Conservation (phyloP, 2,113 vertebrate genomes). For the Stictonetta naevosa region DNA sequence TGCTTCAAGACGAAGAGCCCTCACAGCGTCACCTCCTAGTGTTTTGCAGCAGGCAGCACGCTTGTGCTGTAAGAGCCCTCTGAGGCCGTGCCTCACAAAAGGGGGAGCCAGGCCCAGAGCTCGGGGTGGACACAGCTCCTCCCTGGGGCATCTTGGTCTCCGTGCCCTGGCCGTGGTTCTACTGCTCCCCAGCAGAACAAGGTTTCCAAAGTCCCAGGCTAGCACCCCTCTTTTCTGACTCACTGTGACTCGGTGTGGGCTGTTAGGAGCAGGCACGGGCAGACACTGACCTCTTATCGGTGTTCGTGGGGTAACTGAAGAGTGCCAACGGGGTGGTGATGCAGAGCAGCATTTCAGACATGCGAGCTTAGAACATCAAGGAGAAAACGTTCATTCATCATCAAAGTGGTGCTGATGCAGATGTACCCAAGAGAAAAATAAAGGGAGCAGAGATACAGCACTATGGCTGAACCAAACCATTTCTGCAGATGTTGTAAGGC, state of each 20-base stretch:
- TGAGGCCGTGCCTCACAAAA: neutral
- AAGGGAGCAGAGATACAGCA: neutral
- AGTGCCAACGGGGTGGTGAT: neutral
- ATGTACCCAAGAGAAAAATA: neutral
- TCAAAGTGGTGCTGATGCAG: neutral
- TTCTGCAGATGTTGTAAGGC: neutral
- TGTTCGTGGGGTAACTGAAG: neutral
- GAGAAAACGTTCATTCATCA: neutral
- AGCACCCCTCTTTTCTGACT: neutral
- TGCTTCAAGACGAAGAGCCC: neutral
- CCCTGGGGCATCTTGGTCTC: neutral
- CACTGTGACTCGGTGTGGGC: neutral
- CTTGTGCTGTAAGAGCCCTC: neutral
- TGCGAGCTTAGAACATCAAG: neutral
- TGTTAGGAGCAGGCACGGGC: neutral
- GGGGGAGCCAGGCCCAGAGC: neutral
- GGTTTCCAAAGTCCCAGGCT: neutral
- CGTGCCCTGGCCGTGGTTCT: neutral
- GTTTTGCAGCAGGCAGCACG: accelerated
- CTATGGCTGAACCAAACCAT: neutral
- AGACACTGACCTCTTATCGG: neutral
- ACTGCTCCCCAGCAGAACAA: neutral
- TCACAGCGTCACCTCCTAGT: neutral
- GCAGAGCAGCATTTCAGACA: neutral
- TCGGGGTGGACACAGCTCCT: neutral